Percentiles rank a stretch among this genome's conserved stretches.
These are phyloP conservation scores for Scrobipalpa costella DNA, from an alignment of 2,888 invertebrate species.

Conservation along the genomic window DNA sequence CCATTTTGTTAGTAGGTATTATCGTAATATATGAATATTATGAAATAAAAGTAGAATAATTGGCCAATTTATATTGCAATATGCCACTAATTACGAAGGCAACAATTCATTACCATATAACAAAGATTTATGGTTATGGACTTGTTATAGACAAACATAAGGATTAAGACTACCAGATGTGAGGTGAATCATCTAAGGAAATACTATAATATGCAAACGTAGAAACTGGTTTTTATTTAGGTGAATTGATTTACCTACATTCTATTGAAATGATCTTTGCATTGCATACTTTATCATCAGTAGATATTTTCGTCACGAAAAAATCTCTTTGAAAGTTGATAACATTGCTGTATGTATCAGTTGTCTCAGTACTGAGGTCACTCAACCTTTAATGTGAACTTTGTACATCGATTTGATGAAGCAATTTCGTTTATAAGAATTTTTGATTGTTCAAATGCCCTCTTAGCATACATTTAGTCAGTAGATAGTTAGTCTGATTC, in stretches of 20 bases:
- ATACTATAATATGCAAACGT: conserved; percentile 21
- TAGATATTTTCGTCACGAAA: conserved; percentile 1
- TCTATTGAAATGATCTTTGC: too few species aligned
- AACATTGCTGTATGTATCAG: conserved; percentile 16
- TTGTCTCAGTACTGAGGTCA: conserved; percentile 21
- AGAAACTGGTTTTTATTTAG: conserved; percentile 7
- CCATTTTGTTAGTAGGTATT: background rate
- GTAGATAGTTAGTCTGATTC: too few species aligned
- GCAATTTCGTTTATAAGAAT: background rate
- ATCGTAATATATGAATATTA: background rate
- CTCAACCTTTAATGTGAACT: conserved; percentile 14
- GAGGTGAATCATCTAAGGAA: conserved; percentile 13
- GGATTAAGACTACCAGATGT: conserved; percentile 3
- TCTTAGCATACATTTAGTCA: too few species aligned
- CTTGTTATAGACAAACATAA: background rate
- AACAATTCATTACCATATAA: background rate
- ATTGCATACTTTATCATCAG: too few species aligned
- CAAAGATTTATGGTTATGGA: background rate
- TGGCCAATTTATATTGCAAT: background rate
- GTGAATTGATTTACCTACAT: conserved; percentile 23
- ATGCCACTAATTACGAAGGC: background rate
- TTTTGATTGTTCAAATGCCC: too few species aligned
- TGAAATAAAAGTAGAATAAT: conserved; percentile 2
- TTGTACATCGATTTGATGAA: conserved; percentile 5
- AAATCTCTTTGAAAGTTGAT: conserved; percentile 20